Evolutionary conservation across 2,113 vertebrate genomes (phyloP), one percentile per base, ranked within the genome.

Genomic region (Strix uralensis): DNA sequence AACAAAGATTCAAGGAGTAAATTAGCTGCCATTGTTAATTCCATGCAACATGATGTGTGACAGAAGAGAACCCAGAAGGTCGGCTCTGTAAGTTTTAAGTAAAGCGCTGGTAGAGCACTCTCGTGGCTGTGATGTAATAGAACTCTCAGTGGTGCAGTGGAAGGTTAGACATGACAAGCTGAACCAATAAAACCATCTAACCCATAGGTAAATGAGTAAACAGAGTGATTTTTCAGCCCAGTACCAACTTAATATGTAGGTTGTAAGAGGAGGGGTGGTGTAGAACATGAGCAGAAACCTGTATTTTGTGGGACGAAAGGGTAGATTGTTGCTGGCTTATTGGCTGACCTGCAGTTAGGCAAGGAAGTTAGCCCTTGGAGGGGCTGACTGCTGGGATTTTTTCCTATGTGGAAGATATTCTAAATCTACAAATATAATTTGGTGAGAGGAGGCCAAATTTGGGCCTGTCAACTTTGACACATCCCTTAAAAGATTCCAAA

Each of bases 391-490:
- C 88, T 94, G 95, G 84, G 85, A 21, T 96, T 95, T 97, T 92
- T 86, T 88, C 63, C 86, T 49, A 38, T 26, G 29, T 85, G 90
- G 94, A 88, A 81, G 94, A 81, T 88, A 92, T 92, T 97, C 96
- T 97, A 91, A 97, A 97, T 96, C 93, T 94, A 94, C 93, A 97
- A 97, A 97, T 94, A 97, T 84, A 96, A 96, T 97, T 97, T 96
- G 93, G 95, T 95, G 95, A 98, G 96, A 98, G 69, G 94, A 97
- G 97, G 96, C 97, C 98, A 97, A 96, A 98, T 98, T 96, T 98
- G 97, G 97, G 95, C 94, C 96, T 98, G 98, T 98, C 98, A 98
- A 97, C 98, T 95, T 97, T 96, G 95, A 96, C 93, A 92, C 67
- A 91, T 95, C 88, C 82, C 97, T 97, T 98, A 91, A 97, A 96